phyloP scores from a whole-genome alignment of 2,113 vertebrate species.

The Otocyon megalotis region DNA sequence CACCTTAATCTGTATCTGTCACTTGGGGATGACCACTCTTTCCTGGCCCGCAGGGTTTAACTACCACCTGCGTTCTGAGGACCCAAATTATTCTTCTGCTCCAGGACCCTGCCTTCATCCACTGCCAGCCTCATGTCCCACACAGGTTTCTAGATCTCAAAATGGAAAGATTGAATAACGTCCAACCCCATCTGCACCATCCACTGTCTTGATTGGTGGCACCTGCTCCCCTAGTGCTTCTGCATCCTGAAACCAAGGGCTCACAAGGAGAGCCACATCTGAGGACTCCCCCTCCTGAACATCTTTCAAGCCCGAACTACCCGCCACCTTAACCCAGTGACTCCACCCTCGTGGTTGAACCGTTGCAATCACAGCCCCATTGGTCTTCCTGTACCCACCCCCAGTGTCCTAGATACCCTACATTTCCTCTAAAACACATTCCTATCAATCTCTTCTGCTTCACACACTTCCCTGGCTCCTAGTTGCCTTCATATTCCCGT shows the following conservation, averaged over 20 bases:
- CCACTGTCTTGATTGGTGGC: accelerated
- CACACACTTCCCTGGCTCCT: background rate
- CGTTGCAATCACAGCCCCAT: accelerated
- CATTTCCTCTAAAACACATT: no score
- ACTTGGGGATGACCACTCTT: no score
- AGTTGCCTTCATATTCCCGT: no score
- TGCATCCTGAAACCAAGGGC: background rate
- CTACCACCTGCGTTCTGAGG: background rate
- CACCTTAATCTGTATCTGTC: accelerated
- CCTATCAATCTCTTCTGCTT: background rate
- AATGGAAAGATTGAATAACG: accelerated
- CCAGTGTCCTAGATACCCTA: background rate
- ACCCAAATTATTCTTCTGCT: background rate
- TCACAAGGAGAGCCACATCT: background rate
- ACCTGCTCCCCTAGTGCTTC: accelerated
- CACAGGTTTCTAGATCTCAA: background rate
- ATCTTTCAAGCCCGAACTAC: accelerated
- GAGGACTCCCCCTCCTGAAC: accelerated
- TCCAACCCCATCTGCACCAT: accelerated
- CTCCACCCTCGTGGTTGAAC: no score
- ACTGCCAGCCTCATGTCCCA: background rate
- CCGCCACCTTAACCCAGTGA: accelerated
- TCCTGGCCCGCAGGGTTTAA: no score
- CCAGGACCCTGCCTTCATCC: background rate
- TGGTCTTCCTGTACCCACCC: accelerated